Percentiles rank a stretch among this genome's conserved stretches.
Evolutionary conservation across 2,113 vertebrate genomes (phyloP).

Genomic region (Elephantulus edwardii): DNA sequence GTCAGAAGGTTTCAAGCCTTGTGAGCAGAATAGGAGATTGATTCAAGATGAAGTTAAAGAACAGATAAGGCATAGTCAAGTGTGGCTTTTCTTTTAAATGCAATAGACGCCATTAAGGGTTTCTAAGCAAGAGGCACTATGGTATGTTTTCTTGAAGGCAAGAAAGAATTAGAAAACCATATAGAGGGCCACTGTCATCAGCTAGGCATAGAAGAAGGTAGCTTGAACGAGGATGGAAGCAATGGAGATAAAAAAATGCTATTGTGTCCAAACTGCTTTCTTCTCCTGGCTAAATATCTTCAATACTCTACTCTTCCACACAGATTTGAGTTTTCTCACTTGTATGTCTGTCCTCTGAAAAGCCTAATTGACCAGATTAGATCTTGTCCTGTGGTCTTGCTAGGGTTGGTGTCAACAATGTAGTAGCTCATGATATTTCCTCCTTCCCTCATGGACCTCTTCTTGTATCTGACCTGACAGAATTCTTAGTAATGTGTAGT

Average conservation of each 20-base stretch:
- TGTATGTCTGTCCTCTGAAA: slow-evolving; percentile 29
- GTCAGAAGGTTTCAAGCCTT: slow-evolving; percentile 1
- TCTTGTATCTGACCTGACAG: no score
- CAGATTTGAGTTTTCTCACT: slow-evolving; percentile 15
- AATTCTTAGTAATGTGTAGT: no score
- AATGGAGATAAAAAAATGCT: neutral
- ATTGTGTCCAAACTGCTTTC: neutral
- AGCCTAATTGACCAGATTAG: neutral
- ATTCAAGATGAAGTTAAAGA: slow-evolving; percentile 11
- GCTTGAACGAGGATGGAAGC: neutral
- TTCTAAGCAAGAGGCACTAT: neutral
- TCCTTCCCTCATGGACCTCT: no score
- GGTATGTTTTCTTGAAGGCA: neutral
- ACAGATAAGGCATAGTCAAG: neutral
- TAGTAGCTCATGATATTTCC: no score
- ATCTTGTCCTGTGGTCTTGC: neutral
- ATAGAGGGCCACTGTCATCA: neutral
- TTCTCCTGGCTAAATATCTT: neutral
- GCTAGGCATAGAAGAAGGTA: neutral
- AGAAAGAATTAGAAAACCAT: neutral
- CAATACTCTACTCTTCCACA: neutral
- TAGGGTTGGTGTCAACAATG: no score
- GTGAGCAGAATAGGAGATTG: neutral
- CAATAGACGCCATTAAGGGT: neutral
- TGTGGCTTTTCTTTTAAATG: slow-evolving; percentile 24